phyloP scores from a whole-genome alignment of 2,797 vertebrate species.

The Pitangus sulphuratus region DNA sequence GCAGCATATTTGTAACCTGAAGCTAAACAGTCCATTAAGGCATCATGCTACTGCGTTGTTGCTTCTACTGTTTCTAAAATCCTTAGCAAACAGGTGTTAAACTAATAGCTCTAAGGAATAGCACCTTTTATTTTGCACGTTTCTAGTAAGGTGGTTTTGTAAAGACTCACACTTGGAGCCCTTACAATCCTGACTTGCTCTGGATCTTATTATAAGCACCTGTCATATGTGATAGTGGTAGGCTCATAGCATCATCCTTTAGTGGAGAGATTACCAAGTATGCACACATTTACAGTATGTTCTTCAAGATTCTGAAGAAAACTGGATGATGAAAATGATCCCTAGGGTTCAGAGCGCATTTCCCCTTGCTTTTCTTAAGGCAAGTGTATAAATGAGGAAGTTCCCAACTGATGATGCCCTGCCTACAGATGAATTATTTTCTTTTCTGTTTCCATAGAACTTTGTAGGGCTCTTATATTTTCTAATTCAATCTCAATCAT shows the following conservation, averaged over 20 bases:
- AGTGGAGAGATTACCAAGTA: not conserved
- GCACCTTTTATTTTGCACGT: not conserved
- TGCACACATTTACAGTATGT: not conserved
- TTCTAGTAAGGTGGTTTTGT: not conserved
- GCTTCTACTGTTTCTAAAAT: not conserved
- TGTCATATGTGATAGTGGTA: not conserved
- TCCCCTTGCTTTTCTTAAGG: not conserved
- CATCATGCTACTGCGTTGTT: not conserved
- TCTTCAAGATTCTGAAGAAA: not conserved
- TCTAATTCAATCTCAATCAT: not conserved
- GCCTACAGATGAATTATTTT: not conserved
- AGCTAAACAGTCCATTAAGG: not conserved
- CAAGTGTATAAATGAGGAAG: not conserved
- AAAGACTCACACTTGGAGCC: fast-evolving
- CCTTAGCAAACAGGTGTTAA: not conserved
- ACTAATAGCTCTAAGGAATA: not conserved
- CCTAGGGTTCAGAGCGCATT: not conserved
- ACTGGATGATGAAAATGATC: not conserved
- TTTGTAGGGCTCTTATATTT: not conserved
- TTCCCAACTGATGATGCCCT: not conserved
- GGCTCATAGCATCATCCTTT: not conserved
- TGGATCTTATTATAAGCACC: not conserved
- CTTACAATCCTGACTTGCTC: not conserved
- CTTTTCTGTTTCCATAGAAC: not conserved
- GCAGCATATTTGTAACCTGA: not conserved